Conservation (phyloP, 2,113 vertebrate species). For the Manacus vitellinus region DNA sequence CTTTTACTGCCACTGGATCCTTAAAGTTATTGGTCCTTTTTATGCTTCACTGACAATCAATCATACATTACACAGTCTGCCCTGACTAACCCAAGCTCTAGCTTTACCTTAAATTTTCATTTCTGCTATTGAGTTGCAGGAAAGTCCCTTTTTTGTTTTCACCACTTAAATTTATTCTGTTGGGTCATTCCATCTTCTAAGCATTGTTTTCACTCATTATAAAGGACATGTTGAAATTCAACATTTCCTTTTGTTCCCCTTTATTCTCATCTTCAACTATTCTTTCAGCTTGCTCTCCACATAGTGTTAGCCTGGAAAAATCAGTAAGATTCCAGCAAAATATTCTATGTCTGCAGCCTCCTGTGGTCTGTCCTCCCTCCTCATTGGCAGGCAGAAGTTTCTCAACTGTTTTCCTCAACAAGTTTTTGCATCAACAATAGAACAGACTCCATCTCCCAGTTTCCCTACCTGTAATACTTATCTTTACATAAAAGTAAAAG, state of each 20-base stretch:
- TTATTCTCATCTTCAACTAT: background rate
- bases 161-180: background rate
- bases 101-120: background rate
- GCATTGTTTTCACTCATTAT: background rate
- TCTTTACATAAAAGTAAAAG: background rate
- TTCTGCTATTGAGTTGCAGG: background rate
- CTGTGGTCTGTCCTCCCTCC: background rate
- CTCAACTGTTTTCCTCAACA: background rate
- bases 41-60: background rate
- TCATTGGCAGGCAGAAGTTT: background rate
- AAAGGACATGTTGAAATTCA: background rate
- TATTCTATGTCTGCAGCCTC: background rate
- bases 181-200: background rate
- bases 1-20: background rate
- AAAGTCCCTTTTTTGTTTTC: background rate
- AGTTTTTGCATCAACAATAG: background rate
- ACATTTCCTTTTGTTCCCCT: background rate
- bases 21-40: background rate
- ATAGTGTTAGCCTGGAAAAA: background rate
- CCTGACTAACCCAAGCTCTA: background rate
- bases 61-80: background rate
- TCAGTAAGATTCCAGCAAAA: background rate
- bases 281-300: background rate
- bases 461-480: background rate
- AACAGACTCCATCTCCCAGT: background rate